Base-by-base conservation (phyloP, 64 coral and sea anemone genomes). In the Pocillopora verrucosa region DNA sequence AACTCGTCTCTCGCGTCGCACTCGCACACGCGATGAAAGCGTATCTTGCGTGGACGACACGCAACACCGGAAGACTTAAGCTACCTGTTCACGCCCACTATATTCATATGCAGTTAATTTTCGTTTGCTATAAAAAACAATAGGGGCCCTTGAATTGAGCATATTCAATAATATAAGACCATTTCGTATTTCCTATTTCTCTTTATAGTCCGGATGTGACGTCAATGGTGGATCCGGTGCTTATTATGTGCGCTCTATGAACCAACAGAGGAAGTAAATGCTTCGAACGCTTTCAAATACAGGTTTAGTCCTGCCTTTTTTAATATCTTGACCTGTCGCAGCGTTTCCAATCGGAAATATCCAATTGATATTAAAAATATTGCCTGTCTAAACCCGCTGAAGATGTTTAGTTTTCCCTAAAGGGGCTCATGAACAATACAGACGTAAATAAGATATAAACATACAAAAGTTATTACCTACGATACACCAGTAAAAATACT, bases 41-140 rank as follows among this genome's bases (percentile, higher is more conserved):
- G 22, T 10, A 20, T 10, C 22, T 22, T n/a, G 14, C 15, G 34
- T 30, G 26, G 30, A 62, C 80, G 82, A 51, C 82, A 14, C 82
- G 65, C 63, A 56, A 85, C 25, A 72, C 37, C 82, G 82, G 82
- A 85, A 85, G 82, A 72, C 65, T 85, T 85, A 85, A 85, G 82
- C 82, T 6, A 15, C 17, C 19, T 16, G 80, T 5, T 36, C n/a
- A 65, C 80, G 63, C 80, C 61, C 80, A 70, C 22, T 70, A 24
- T 63, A 15, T 63, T 15, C 12, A 17, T 58, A 58, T 80, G 25
- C 67, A 45, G 16, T 67, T 68, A 56, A 85, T 57, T 65, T 85
- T 85, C 15, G 22, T 20, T 72, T 85, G 63, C 65, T 68, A 24
- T 72, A 67, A 70, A 85, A 85, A 85, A 63, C 69, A 85, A 72